Percentiles rank a stretch among this genome's conserved stretches.
These are phyloP conservation scores for Holothuria leucospilota DNA, from an alignment of 53 echinoderm and acorn worm genomes.

Conservation along the genomic window DNA sequence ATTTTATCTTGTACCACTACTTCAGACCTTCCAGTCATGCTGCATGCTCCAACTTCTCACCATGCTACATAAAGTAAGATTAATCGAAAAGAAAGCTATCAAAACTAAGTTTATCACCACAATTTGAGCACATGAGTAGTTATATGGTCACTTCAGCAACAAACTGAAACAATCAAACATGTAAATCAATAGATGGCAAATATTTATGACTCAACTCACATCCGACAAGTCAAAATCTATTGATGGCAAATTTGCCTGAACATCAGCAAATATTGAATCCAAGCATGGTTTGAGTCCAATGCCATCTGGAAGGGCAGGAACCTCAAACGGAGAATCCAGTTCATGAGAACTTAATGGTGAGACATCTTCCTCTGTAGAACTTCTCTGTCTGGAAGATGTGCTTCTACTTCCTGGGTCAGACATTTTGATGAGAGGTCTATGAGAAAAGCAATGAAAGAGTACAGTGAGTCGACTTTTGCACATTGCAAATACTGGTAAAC, in stretches of 20 bases:
- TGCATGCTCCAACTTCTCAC: too few species aligned
- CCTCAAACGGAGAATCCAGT: slow-evolving; percentile 61
- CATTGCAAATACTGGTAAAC: too few species aligned
- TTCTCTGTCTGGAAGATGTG: slow-evolving; percentile 12
- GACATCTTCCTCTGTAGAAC: slow-evolving; percentile 38
- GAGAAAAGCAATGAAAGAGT: too few species aligned
- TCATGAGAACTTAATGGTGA: slow-evolving; percentile 31
- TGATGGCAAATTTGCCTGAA: slow-evolving; percentile 88
- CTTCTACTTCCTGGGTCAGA: slow-evolving; percentile 19
- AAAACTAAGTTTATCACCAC: too few species aligned
- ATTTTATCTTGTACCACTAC: too few species aligned
- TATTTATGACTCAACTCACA: slow-evolving; percentile 64
- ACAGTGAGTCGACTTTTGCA: too few species aligned
- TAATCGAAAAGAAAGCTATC: too few species aligned
- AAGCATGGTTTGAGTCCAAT: slow-evolving; percentile 75
- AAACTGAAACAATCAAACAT: background rate
- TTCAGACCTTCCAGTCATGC: too few species aligned
- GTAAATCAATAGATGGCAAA: background rate
- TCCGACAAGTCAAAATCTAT: slow-evolving; percentile 96
- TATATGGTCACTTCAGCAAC: too few species aligned
- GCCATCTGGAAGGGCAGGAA: slow-evolving; percentile 66
- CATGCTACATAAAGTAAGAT: too few species aligned
- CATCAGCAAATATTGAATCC: slow-evolving; percentile 92
- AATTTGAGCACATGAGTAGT: too few species aligned
- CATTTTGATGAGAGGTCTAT: background rate